Base-by-base conservation (phyloP, 2,113 vertebrate genomes). In the Pachypanchax playfairii region DNA sequence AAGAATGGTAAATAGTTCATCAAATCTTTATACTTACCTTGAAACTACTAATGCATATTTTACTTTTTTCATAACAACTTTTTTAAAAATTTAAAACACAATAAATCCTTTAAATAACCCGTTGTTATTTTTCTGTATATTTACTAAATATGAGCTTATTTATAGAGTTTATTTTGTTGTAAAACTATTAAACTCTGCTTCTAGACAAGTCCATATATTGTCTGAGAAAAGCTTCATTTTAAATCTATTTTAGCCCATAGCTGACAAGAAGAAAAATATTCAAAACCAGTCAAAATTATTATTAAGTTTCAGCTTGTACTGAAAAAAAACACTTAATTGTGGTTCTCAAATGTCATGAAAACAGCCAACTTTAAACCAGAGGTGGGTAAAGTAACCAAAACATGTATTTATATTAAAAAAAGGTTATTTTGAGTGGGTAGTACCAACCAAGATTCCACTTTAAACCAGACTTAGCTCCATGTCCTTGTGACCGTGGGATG, bases 261-360 rank as follows among this genome's bases (percentile, higher is more conserved):
- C 38, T 65, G 33, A 47, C 22, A 28, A 36, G 14, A 72, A 6
- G 10, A 26, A 61, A 41, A 58, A 67, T 28, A 48, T 33, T 52
- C 48, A 50, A 14, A 64, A 10, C n/a, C 7, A 8, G 5, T 25
- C 6, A 22, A 47, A 33, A 73, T 54, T 73, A 22, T 48, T 38
- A 41, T 18, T 53, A 52, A 55, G 39, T 55, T 47, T 50, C 11
- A 53, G 35, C 39, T 13, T 48, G 41, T 59, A 33, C 70, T 14
- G 33, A 35, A 33, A 59, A 58, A 50, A 53, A 22, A 17, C 0
- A 15, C 26, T n/a, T 48, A 62, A 58, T 39, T 73, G 54, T 50
- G 31, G 47, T 28, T 54, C 44, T 57, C 39, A 70, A 47, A 46
- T 46, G 54, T 70, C 26, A 51, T 39, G 12, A 41, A 79, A 70